Evolutionary conservation across 2,113 vertebrate species (phyloP), one percentile per base, ranked within the genome.

Genomic region (Rostratula benghalensis): DNA sequence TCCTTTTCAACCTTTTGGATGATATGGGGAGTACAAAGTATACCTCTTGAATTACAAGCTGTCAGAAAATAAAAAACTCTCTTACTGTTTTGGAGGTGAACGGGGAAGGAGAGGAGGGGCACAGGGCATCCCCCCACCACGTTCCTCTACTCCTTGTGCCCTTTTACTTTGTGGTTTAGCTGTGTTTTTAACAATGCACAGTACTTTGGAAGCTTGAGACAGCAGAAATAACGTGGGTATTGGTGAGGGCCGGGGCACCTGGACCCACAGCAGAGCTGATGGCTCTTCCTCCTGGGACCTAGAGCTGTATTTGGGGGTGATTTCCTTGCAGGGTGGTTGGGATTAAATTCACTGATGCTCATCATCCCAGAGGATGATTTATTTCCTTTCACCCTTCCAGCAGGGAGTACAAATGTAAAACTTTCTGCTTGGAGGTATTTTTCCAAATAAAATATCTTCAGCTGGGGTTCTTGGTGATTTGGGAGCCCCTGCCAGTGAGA

Each of bases 181-280:
- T 8, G 1, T 3, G 0, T 31, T 54, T 71, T 46, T 16, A 59
- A 23, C 71, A 64, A 41, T 1, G 0, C 3, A 1, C 11, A 16
- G 39, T 27, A 31, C 41, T 68, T 54, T 19, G 37, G 39, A 30
- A 43, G n/a, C 68, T 64, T 3, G 3, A 45, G 33, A 7, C 30
- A n/a, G 9, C 43, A 50, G 24, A 33, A 28, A 27, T n/a, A 30
- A 25, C 17, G 4, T 3, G 2, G 12, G 37, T 64, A 14, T 35
- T 37, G 12, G 75, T 0, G 1, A 15, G 11, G 37, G 14, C 28
- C 14, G 2, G 33, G 35, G 59, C 1, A 2, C 27, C 7, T 3
- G 60, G 31, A 21, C 0, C 4, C 13, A 2, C 11, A 2, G 31
- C 1, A 1, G 79, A 59, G 65, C 45, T 31, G 5, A 6, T 13